phyloP scores from a whole-genome alignment of 2,113 vertebrate species.

The Laticauda colubrina region DNA sequence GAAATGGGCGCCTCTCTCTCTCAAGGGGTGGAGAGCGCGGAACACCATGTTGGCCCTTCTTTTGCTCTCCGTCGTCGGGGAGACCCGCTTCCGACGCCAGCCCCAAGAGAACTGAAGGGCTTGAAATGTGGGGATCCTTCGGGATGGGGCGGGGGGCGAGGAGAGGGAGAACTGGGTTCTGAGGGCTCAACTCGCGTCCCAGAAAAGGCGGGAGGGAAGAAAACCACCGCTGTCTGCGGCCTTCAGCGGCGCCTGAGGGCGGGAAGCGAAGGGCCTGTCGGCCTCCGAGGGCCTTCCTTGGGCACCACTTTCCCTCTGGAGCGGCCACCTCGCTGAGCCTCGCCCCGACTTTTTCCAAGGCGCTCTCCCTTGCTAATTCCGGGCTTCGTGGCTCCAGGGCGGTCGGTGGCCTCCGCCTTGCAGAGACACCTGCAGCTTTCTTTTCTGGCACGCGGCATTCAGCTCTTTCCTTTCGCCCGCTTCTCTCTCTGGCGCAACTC shows the following conservation, averaged over 20 bases:
- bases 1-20: not conserved
- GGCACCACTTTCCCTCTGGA: slow-evolving; percentile 45
- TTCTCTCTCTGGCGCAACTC: slow-evolving; percentile 58
- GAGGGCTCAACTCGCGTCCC: not conserved
- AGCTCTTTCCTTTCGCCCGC: slow-evolving; percentile 59
- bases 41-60: not conserved
- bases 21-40: not conserved
- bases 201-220: not conserved
- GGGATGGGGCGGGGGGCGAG: slow-evolving; percentile 18
- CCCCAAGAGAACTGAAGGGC: slow-evolving; percentile 34
- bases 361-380: slow-evolving; percentile 64
- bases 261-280: not conserved
- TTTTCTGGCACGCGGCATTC: slow-evolving; percentile 46
- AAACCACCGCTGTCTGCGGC: accelerated
- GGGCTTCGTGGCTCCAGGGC: slow-evolving; percentile 44
- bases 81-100: not conserved
- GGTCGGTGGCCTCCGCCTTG: slow-evolving; percentile 24
- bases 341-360: slow-evolving; percentile 54
- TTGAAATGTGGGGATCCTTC: slow-evolving; percentile 15
- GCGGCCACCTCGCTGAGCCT: slow-evolving; percentile 35
- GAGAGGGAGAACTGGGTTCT: not conserved
- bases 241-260: slow-evolving; percentile 12
- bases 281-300: not conserved
- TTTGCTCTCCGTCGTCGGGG: too few relatives aligned
- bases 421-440: slow-evolving; percentile 65